Evolutionary conservation across 2,113 vertebrate genomes (phyloP).

Genomic region (Rafetus swinhoei): DNA sequence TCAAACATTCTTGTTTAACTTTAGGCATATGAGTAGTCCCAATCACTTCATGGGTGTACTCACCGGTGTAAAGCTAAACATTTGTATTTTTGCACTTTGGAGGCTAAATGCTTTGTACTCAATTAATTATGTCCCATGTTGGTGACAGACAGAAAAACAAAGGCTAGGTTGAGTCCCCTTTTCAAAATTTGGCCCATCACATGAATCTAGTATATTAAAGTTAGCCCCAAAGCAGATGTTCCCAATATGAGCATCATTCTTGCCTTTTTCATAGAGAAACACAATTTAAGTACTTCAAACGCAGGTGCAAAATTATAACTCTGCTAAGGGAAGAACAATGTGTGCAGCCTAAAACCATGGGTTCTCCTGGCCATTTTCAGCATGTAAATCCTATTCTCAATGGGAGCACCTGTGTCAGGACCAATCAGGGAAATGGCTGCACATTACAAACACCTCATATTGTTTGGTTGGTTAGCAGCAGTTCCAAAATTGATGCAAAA

Average conservation of each 20-base stretch:
- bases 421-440: constrained; percentile 54
- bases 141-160: background rate
- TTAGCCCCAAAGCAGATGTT: constrained; percentile 69
- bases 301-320: constrained; percentile 74
- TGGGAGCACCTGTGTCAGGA: constrained; percentile 67
- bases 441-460: constrained; percentile 44
- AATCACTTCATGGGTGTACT: background rate
- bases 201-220: constrained; percentile 34
- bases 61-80: background rate
- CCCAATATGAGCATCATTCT: constrained; percentile 57
- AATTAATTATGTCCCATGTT: background rate
- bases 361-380: constrained; percentile 57
- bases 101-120: background rate
- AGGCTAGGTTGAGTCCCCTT: background rate
- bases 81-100: background rate
- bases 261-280: constrained; percentile 61
- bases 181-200: constrained; percentile 19
- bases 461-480: constrained; percentile 34
- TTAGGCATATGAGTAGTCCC: background rate
- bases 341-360: constrained; percentile 50
- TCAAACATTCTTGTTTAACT: background rate
- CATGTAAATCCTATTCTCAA: constrained; percentile 48
- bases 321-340: constrained; percentile 49
- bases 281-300: constrained; percentile 64
- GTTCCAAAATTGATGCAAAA: constrained; percentile 50